Evolutionary conservation across 2,113 vertebrate genomes (phyloP), one percentile per base, ranked within the genome.

Genomic region (Perccottus glenii): DNA sequence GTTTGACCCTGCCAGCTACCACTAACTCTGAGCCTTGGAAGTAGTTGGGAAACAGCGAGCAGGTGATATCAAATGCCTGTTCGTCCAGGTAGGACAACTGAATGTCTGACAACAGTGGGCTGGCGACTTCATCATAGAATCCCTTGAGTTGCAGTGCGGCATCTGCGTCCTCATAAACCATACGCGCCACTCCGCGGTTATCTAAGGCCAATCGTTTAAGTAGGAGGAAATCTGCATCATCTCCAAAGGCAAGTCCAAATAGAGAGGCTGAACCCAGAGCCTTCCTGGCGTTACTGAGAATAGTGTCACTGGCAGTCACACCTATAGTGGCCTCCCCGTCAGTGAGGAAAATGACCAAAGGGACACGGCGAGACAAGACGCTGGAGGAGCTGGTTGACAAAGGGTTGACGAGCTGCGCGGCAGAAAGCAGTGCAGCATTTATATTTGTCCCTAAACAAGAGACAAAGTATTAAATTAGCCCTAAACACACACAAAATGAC

Each of bases 291-390:
- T 94, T 94, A 43, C 4, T 86, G 1, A 95, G 88, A 75, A 96
- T 95, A 47, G 81, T 77, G 44, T 88, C 87, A 0, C 89, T 80
- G 0, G 89, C 82, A 0, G 91, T 95, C 33, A 94, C 90, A 0
- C 94, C 92, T 0, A 90, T 90, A 1, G 93, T 95, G n/a, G 94
- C 92, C 65, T 96, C 94, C 0, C 94, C 93, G n/a, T 95, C 95
- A 0, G 93, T 95, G 11, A 95, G 87, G 82, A 96, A 94, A 75
- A 96, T 91, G 6, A 95, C 81, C 72, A 96, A 87, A 7, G 93
- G 91, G 36, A 94, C 90, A 1, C 82, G 90, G 0, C 72, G 81
- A 42, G 85, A 80, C 8, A 75, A 53, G 33, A 64, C 48, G 8
- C 48, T 85, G 12, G 42, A 43, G 32, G 80, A 68, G 5, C 77